A percentile compares a stretch with the other conserved stretches of the same genome.
phyloP scores from a whole-genome alignment of 64 coral and sea anemone species.

The Dendronephthya gigantea region DNA sequence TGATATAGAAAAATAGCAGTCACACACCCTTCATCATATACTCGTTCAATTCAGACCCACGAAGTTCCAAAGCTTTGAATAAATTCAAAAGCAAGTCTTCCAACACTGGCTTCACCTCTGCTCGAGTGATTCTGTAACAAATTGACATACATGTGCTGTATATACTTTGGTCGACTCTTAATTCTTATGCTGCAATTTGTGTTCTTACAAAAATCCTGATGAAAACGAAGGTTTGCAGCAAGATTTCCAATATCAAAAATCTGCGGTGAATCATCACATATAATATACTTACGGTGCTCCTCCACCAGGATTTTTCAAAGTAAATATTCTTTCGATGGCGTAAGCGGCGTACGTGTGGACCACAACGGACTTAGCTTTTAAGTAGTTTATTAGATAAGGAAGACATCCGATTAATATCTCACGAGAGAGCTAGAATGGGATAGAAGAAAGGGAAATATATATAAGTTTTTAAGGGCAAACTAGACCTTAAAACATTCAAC shows the following conservation, averaged over 20 bases:
- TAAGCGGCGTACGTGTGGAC: constrained; percentile 94
- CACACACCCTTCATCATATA: constrained; percentile 91
- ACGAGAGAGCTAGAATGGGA: constrained; percentile 65
- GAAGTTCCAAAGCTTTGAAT: constrained; percentile 59
- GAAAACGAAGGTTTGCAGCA: too few relatives aligned
- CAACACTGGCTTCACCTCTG: constrained; percentile 52
- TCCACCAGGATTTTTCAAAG: constrained; percentile 81
- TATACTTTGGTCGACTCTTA: too few relatives aligned
- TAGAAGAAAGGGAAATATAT: not conserved
- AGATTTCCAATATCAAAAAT: too few relatives aligned
- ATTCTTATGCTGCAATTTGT: too few relatives aligned
- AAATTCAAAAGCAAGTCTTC: constrained; percentile 56
- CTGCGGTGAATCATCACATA: too few relatives aligned
- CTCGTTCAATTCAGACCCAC: constrained; percentile 86
- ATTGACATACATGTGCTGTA: not conserved
- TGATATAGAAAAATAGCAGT: too few relatives aligned
- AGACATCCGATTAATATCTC: constrained; percentile 57
- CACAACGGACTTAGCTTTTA: constrained; percentile 68
- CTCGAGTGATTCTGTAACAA: constrained; percentile 42
- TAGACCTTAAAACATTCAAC: too few relatives aligned
- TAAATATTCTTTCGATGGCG: constrained; percentile 85
- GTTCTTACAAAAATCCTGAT: too few relatives aligned
- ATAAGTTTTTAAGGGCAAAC: not conserved
- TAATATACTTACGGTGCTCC: constrained; percentile 90
- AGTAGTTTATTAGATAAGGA: constrained; percentile 53